These are phyloP conservation scores for Rhabdophis nuchalis DNA, from an alignment of 2,797 vertebrate species.

Conservation along the genomic window DNA sequence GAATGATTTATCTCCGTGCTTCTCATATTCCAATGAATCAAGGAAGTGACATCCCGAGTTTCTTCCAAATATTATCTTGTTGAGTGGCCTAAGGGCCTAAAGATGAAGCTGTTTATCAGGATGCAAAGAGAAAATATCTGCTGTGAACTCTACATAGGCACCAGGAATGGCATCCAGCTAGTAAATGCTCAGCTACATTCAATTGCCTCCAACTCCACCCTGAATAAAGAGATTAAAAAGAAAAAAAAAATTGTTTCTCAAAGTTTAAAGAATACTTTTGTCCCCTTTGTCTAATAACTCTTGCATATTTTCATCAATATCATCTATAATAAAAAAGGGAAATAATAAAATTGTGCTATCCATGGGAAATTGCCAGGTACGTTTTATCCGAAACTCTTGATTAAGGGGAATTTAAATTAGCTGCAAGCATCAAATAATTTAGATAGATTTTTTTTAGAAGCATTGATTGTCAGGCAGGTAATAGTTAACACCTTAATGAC, in stretches of 20 bases:
- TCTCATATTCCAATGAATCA: background rate
- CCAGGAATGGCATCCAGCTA: background rate
- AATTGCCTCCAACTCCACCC: background rate
- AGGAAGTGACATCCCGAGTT: background rate
- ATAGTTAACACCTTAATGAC: background rate
- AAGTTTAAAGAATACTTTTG: background rate
- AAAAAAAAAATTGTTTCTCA: background rate
- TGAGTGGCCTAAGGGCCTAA: background rate
- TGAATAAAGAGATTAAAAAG: background rate
- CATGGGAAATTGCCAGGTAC: background rate
- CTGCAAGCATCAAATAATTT: background rate
- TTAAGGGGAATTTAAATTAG: background rate
- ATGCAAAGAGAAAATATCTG: background rate
- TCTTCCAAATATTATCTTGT: background rate
- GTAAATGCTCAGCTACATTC: background rate
- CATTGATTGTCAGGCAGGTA: background rate
- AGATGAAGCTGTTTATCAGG: background rate
- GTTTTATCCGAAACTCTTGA: background rate
- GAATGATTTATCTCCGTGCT: background rate
- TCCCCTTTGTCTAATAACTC: background rate
- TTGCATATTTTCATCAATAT: background rate
- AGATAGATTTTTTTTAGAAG: background rate
- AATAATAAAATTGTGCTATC: background rate
- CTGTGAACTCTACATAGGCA: background rate
- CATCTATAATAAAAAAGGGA: background rate